Conservation (phyloP, 2,888 invertebrate species). For the Acleris cristana region DNA sequence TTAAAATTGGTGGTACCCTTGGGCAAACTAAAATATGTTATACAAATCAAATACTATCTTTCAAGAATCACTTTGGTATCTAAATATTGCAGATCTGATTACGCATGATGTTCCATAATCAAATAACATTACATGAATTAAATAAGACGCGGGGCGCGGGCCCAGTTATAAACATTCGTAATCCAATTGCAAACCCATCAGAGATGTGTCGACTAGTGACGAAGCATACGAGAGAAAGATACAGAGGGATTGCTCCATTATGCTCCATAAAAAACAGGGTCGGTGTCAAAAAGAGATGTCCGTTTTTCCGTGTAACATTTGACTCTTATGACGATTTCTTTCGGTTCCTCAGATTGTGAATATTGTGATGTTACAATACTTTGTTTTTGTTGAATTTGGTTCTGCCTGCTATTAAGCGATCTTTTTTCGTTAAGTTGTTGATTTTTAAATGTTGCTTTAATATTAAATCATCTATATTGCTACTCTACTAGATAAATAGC, state of each 20-base stretch:
- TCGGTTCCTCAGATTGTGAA: too few relatives aligned
- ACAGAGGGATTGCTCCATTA: conserved; percentile 8
- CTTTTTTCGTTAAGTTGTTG: too few relatives aligned
- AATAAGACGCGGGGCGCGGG: conserved; percentile 32
- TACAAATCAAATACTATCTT: not conserved
- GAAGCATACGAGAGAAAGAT: conserved; percentile 4
- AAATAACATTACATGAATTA: conserved; percentile 34
- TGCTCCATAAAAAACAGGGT: too few relatives aligned
- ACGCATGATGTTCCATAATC: conserved; percentile 31
- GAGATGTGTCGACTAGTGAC: conserved; percentile 69
- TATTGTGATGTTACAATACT: too few relatives aligned
- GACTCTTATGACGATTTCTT: too few relatives aligned
- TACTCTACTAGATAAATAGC: too few relatives aligned
- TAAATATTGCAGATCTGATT: conserved; percentile 24
- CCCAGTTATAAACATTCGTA: conserved; percentile 50
- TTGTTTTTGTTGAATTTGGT: too few relatives aligned
- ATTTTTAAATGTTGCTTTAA: too few relatives aligned
- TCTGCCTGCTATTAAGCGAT: too few relatives aligned
- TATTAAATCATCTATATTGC: too few relatives aligned
- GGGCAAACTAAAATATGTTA: not conserved
- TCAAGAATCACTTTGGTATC: not conserved
- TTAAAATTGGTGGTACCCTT: not conserved
- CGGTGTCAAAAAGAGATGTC: too few relatives aligned
- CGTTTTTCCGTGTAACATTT: too few relatives aligned
- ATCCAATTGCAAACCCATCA: conserved; percentile 74